Conservation (phyloP, 2,113 vertebrate genomes). For the Zosterops pallidus region DNA sequence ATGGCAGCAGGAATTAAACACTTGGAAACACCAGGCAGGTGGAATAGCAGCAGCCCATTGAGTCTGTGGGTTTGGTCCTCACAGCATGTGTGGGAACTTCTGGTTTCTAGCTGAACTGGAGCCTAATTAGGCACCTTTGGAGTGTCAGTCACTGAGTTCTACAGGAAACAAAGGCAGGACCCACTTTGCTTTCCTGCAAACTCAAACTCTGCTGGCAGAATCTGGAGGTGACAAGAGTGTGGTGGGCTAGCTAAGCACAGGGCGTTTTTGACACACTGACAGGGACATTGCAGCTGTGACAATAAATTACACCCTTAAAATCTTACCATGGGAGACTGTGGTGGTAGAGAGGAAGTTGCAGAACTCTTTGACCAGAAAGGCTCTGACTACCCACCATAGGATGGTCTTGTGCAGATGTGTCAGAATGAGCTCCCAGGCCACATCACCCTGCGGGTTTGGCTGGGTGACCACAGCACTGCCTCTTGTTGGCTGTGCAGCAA, state of each 20-base stretch:
- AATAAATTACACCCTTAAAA: background rate
- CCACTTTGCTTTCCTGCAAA: background rate
- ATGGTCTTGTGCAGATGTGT: background rate
- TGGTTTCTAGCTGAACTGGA: background rate
- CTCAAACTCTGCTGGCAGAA: background rate
- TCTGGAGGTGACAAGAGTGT: background rate
- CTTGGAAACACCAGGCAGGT: background rate
- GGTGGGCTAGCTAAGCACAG: background rate
- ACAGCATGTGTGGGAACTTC: background rate
- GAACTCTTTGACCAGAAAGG: background rate
- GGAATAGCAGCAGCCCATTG: background rate
- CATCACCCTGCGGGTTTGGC: background rate
- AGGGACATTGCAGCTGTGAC: background rate
- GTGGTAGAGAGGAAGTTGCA: background rate
- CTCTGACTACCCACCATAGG: background rate
- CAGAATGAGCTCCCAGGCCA: background rate
- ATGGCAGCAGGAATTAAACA: background rate
- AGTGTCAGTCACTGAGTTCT: background rate
- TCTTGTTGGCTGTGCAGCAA: background rate
- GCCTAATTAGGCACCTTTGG: background rate
- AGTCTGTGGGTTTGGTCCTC: background rate
- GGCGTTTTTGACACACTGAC: fast-evolving
- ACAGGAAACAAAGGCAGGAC: background rate
- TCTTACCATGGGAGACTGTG: background rate
- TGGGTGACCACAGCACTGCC: background rate